phyloP scores from a whole-genome alignment of 1,140 invertebrate species.

The Hyphantria cunea region DNA sequence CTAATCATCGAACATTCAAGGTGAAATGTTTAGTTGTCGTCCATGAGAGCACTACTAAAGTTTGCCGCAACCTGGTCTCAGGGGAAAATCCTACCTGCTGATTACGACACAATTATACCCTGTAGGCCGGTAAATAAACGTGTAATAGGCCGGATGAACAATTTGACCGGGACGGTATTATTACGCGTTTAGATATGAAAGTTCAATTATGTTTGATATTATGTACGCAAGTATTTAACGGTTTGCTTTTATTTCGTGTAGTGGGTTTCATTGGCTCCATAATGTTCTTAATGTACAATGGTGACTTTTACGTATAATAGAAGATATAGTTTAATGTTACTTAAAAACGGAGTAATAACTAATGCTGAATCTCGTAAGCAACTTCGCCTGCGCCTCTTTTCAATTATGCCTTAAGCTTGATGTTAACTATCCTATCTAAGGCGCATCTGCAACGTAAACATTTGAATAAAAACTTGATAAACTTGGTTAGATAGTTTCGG shows the following conservation, averaged over 20 bases:
- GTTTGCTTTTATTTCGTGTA: too few species aligned
- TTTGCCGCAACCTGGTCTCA: constrained; percentile 14
- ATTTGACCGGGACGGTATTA: constrained; percentile 27
- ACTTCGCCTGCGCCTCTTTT: too few species aligned
- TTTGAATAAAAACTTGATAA: too few species aligned
- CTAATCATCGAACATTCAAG: constrained; percentile 11
- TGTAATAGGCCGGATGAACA: constrained; percentile 28
- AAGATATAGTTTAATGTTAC: too few species aligned
- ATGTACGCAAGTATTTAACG: neutral
- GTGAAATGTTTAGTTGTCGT: constrained; percentile 21
- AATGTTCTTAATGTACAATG: too few species aligned
- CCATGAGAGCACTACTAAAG: constrained; percentile 20
- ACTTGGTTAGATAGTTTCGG: too few species aligned
- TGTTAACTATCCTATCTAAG: too few species aligned
- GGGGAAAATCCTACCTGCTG: constrained; percentile 19
- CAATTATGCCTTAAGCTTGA: too few species aligned
- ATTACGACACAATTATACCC: constrained; percentile 44
- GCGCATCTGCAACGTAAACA: too few species aligned
- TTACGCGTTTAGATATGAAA: constrained; percentile 20
- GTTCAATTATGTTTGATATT: constrained; percentile 20
- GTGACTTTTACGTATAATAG: too few species aligned
- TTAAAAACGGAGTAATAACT: neutral
- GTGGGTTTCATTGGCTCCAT: too few species aligned
- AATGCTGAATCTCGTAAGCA: constrained; percentile 13
- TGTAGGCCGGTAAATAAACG: constrained; percentile 39